Conservation (phyloP, 1,140 invertebrate species). For the Drosophila elegans region DNA sequence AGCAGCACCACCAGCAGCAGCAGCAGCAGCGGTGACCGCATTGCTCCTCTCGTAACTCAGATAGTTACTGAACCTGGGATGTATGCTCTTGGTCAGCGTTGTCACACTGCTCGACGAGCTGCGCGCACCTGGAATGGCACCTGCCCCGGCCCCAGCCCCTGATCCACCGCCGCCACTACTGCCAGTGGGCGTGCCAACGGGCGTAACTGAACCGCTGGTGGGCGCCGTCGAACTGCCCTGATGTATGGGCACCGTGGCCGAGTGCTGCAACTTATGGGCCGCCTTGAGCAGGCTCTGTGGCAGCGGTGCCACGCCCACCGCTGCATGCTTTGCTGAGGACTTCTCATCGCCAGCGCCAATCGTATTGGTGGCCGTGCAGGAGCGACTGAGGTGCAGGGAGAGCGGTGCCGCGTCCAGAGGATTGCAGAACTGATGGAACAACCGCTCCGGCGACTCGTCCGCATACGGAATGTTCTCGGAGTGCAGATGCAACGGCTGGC, state of each 20-base stretch:
- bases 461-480: slow-evolving; percentile 86
- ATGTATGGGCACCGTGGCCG: slow-evolving; percentile 77
- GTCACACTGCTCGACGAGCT: slow-evolving; percentile 37
- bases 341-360: slow-evolving; percentile 49
- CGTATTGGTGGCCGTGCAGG: slow-evolving; percentile 76
- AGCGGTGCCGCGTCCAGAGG: slow-evolving; percentile 67
- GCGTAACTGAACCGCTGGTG: slow-evolving; percentile 67
- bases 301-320: slow-evolving; percentile 35
- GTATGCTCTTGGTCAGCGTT: slow-evolving; percentile 44
- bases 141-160: slow-evolving; percentile 12
- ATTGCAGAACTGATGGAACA: slow-evolving; percentile 74
- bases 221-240: slow-evolving; percentile 73
- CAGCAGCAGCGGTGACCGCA: slow-evolving; percentile 1
- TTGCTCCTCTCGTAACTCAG: slow-evolving; percentile 47
- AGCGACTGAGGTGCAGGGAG: slow-evolving; percentile 69
- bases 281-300: slow-evolving; percentile 61
- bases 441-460: slow-evolving; percentile 86
- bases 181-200: slow-evolving; percentile 55
- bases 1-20: not conserved
- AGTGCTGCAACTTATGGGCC: slow-evolving; percentile 77
- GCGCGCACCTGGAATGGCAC: slow-evolving; percentile 23
- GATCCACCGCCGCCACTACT: slow-evolving; percentile 18
- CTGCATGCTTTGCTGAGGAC: slow-evolving; percentile 12
- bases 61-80: slow-evolving; percentile 60
- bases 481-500: slow-evolving; percentile 79